Percentiles rank a stretch among this genome's conserved stretches.
Conservation (phyloP, 1,140 invertebrate genomes). For the Grapholita molesta region DNA sequence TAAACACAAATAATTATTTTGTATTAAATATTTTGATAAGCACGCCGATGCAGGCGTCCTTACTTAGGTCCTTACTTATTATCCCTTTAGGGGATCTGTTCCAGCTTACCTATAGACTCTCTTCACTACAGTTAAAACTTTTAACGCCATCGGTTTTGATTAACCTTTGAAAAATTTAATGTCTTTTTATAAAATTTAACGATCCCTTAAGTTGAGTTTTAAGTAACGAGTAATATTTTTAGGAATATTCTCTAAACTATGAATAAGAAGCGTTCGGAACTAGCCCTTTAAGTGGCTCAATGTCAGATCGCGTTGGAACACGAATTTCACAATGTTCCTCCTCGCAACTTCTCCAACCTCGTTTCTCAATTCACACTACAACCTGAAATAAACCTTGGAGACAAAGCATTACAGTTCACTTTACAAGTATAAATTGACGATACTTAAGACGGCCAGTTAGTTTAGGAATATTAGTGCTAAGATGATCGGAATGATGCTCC, state of each 20-base stretch:
- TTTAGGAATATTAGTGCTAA: neutral
- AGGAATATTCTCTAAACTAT: neutral
- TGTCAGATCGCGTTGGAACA: conserved; percentile 25
- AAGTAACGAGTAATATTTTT: no score
- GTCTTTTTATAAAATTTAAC: no score
- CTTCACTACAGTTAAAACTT: no score
- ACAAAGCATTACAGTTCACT: neutral
- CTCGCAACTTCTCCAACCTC: neutral
- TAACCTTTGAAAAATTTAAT: no score
- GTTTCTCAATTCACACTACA: neutral
- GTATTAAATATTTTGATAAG: no score
- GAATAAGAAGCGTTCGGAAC: conserved; percentile 21
- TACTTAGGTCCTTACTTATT: no score
- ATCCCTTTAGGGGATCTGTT: no score
- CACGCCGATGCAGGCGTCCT: no score
- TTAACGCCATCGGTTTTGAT: no score
- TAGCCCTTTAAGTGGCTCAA: conserved; percentile 26
- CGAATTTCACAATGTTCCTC: conserved; percentile 26
- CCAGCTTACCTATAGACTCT: no score
- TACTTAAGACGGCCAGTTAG: neutral
- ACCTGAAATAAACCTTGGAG: neutral
- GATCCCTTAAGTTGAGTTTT: no score
- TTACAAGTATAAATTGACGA: neutral
- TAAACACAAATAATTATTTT: no score
- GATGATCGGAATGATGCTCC: neutral